Percentiles rank a stretch among this genome's conserved stretches.
phyloP scores from a whole-genome alignment of 1,140 invertebrate genomes.

The Drosophila lacteicornis region DNA sequence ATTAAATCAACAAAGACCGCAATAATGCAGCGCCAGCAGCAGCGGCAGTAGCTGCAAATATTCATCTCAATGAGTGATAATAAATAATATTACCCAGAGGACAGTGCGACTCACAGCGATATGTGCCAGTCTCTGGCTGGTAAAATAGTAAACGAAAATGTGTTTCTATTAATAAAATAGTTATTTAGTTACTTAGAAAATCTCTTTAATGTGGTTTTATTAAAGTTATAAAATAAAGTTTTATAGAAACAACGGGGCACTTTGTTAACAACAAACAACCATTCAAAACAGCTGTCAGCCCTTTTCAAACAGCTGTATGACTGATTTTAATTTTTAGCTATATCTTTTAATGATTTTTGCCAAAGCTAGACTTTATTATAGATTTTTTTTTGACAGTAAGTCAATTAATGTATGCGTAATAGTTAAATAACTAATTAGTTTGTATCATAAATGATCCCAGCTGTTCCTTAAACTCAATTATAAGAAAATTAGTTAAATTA shows the following conservation, averaged over 20 bases:
- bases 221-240: not conserved
- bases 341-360: not conserved
- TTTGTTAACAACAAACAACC: not conserved
- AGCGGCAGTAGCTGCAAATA: constrained; percentile 29
- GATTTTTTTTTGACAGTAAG: not conserved
- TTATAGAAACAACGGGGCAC: not conserved
- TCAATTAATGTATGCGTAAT: not conserved
- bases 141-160: not conserved
- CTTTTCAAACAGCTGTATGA: not conserved
- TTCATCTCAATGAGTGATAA: constrained; percentile 59
- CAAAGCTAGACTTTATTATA: not conserved
- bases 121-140: not conserved
- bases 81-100: constrained; percentile 55
- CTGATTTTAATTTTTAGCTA: not conserved
- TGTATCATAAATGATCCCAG: too few species aligned
- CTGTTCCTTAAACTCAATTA: not conserved
- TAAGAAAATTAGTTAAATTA: not conserved
- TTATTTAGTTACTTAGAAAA: not conserved
- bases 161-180: not conserved
- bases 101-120: constrained; percentile 28
- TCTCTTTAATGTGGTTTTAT: not conserved
- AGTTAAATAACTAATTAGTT: not conserved
- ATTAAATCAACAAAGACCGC: constrained; percentile 82
- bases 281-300: not conserved
- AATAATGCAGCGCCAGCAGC: constrained; percentile 75